Conservation (phyloP, 1,140 invertebrate species). For the Pogonomyrmex barbatus region DNA sequence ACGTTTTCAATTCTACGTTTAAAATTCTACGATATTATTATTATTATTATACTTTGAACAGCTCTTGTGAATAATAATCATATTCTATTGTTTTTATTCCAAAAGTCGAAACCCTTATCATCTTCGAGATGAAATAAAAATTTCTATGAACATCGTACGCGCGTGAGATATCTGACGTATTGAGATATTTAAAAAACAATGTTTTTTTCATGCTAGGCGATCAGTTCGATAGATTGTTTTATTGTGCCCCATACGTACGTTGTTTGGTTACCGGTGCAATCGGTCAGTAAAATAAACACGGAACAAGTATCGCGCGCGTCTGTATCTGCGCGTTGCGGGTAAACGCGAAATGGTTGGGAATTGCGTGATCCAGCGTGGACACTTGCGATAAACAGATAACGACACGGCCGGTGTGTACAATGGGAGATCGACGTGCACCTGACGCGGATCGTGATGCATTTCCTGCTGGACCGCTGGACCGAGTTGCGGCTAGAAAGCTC, state of each 20-base stretch:
- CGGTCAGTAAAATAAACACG: slow-evolving; percentile 57
- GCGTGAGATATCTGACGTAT: no score
- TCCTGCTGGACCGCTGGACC: slow-evolving; percentile 63
- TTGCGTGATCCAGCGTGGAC: slow-evolving; percentile 62
- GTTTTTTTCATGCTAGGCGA: neutral
- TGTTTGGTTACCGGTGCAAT: slow-evolving; percentile 45
- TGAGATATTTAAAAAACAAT: neutral
- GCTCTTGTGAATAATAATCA: neutral
- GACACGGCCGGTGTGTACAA: slow-evolving; percentile 60
- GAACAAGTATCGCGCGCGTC: slow-evolving; percentile 48
- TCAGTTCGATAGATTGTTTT: slow-evolving; percentile 41
- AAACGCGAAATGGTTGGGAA: slow-evolving; percentile 63
- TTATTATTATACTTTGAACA: neutral
- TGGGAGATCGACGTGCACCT: slow-evolving; percentile 72
- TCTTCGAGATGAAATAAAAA: neutral
- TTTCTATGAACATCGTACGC: neutral
- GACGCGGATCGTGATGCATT: slow-evolving; percentile 73
- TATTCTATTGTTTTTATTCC: neutral
- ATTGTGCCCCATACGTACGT: slow-evolving; percentile 18
- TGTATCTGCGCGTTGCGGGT: slow-evolving; percentile 47
- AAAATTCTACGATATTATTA: neutral
- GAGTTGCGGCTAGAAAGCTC: slow-evolving; percentile 62
- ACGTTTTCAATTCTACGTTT: neutral
- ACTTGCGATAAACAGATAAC: slow-evolving; percentile 70
- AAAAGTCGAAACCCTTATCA: neutral